A percentile compares a stretch with the other conserved stretches of the same genome.
Evolutionary conservation across 2,797 vertebrate species (phyloP).

Genomic region (Phaenicophaeus curvirostris): DNA sequence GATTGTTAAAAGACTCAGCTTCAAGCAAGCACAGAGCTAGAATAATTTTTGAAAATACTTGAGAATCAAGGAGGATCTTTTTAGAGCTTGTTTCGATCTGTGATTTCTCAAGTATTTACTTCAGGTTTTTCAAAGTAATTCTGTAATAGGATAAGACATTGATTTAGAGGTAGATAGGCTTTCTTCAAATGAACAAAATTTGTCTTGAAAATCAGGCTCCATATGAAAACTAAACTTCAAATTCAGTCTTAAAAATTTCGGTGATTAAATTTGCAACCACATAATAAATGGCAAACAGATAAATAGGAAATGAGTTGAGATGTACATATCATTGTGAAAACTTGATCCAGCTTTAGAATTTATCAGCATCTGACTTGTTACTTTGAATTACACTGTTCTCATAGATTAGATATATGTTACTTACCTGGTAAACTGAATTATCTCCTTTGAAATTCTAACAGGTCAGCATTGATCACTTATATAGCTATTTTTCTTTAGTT

Average conservation of each 20-base stretch:
- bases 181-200: not conserved
- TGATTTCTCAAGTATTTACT: not conserved
- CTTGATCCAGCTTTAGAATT: not conserved
- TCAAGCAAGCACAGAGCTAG: not conserved
- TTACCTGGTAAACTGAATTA: not conserved
- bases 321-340: not conserved
- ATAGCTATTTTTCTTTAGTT: not conserved
- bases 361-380: not conserved
- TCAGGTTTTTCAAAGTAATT: not conserved
- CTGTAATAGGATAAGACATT: not conserved
- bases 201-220: not conserved
- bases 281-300: not conserved
- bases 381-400: not conserved
- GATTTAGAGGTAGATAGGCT: not conserved
- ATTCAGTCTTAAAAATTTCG: not conserved
- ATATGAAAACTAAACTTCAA: not conserved
- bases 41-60: not conserved
- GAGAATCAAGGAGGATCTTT: not conserved
- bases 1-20: not conserved
- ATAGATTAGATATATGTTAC: not conserved
- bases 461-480: not conserved
- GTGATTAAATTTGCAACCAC: not conserved
- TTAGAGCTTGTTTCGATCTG: not conserved
- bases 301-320: not conserved
- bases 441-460: not conserved